Conservation (phyloP, 1,140 invertebrate species). For the Drosophila mauritiana region DNA sequence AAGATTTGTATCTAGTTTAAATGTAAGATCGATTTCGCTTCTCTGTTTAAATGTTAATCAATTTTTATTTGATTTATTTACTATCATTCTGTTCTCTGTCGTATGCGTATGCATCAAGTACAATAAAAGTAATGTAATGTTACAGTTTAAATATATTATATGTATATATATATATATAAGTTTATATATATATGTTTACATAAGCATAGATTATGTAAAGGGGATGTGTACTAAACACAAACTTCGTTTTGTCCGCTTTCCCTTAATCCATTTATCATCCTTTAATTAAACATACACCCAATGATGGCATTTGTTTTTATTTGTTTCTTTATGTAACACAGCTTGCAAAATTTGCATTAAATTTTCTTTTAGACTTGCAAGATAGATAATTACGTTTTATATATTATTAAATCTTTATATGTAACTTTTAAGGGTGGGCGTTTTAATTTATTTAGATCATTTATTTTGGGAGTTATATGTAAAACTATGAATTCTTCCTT, state of each 20-base stretch:
- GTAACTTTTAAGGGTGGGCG: constrained; percentile 72
- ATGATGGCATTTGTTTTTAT: constrained; percentile 25
- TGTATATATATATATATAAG: constrained; percentile 33
- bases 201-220: constrained; percentile 36
- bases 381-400: constrained; percentile 49
- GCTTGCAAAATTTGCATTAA: constrained; percentile 45
- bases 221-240: constrained; percentile 35
- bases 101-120: constrained; percentile 47
- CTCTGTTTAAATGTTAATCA: constrained; percentile 25
- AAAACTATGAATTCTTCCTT: constrained; percentile 15
- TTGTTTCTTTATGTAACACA: constrained; percentile 27
- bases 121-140: constrained; percentile 38
- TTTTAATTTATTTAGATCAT: constrained; percentile 41
- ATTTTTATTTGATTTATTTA: constrained; percentile 34
- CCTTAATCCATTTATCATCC: constrained; percentile 8
- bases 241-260: constrained; percentile 17
- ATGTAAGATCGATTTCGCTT: constrained; percentile 23
- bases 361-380: constrained; percentile 45
- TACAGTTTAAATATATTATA: constrained; percentile 47
- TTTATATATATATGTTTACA: constrained; percentile 27
- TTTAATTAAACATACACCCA: constrained; percentile 11
- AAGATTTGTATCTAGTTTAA: constrained; percentile 48
- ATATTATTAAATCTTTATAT: constrained; percentile 43
- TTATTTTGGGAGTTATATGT: constrained; percentile 34
- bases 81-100: constrained; percentile 24